phyloP scores from a whole-genome alignment of 92 coral and sea anemone species.

The Pocillopora grandis region DNA sequence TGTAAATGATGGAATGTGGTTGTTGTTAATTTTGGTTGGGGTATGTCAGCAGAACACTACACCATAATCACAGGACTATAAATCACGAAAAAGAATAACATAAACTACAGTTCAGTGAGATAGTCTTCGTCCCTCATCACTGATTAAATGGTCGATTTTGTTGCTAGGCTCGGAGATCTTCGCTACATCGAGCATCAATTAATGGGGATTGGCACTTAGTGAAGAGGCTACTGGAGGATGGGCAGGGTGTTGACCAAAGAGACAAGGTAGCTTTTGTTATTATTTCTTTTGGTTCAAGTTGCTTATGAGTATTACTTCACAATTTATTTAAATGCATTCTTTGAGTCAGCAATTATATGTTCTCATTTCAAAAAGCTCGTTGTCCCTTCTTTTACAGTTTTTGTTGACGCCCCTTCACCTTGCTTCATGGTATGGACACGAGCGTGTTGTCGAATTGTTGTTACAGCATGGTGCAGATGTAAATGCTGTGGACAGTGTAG shows the following conservation, averaged over 20 bases:
- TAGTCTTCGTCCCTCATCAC: background rate
- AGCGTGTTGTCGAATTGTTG: slow-evolving; percentile 66
- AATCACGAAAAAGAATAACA: no score
- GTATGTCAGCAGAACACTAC: no score
- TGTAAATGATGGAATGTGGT: no score
- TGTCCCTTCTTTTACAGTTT: slow-evolving; percentile 12
- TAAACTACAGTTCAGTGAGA: no score
- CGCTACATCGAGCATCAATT: slow-evolving; percentile 25
- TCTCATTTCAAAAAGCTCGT: background rate
- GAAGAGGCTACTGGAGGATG: slow-evolving; percentile 1
- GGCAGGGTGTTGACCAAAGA: slow-evolving; percentile 12
- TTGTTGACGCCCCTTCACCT: slow-evolving; percentile 80
- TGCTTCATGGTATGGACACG: slow-evolving; percentile 80
- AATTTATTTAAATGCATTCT: background rate
- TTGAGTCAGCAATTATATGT: background rate
- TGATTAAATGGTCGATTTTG: background rate
- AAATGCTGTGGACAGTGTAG: slow-evolving; percentile 46
- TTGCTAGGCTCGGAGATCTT: background rate
- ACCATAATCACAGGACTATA: no score
- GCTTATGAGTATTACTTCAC: background rate
- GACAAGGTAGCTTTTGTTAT: slow-evolving; percentile 17
- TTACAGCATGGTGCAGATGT: slow-evolving; percentile 71
- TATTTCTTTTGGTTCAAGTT: background rate
- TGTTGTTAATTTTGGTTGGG: no score
- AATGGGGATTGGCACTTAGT: slow-evolving; percentile 9